Evolutionary conservation across 1,140 invertebrate species (phyloP).

Genomic region (Drosophila pachea): DNA sequence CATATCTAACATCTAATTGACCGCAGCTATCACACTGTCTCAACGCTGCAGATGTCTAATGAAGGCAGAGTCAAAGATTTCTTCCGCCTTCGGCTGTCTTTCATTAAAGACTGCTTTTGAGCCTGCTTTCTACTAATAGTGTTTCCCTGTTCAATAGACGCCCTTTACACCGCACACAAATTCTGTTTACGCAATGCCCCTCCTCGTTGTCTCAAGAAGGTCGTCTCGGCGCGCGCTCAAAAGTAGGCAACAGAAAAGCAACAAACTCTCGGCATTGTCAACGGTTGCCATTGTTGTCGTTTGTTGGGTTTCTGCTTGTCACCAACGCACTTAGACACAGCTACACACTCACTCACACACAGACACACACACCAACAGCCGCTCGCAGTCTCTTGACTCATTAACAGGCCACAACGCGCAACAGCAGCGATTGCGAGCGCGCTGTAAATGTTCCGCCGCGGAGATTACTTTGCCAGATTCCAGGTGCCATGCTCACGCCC

Average conservation of each 20-base stretch:
- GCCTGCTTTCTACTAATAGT: neutral
- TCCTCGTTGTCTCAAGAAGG: slow-evolving; percentile 2
- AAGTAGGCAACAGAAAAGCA: slow-evolving; percentile 64
- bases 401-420: slow-evolving; percentile 49
- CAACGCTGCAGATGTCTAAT: no score
- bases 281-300: slow-evolving; percentile 48
- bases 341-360: slow-evolving; percentile 12
- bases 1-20: no score
- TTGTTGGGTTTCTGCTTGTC: slow-evolving; percentile 46
- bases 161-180: neutral
- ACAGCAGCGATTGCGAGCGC: slow-evolving; percentile 10
- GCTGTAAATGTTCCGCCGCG: slow-evolving; percentile 50
- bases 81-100: no score
- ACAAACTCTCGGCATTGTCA: slow-evolving; percentile 16
- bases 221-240: slow-evolving; percentile 42
- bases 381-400: slow-evolving; percentile 63
- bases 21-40: no score
- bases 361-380: slow-evolving; percentile 20
- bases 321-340: slow-evolving; percentile 66
- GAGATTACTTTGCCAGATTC: slow-evolving; percentile 67
- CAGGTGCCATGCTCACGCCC: slow-evolving; percentile 5
- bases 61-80: no score
- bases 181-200: slow-evolving; percentile 6
- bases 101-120: neutral
- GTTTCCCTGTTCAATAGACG: slow-evolving; percentile 11